These are phyloP conservation scores for Leucozona laternaria DNA, from an alignment of 2,888 invertebrate species.

Conservation along the genomic window DNA sequence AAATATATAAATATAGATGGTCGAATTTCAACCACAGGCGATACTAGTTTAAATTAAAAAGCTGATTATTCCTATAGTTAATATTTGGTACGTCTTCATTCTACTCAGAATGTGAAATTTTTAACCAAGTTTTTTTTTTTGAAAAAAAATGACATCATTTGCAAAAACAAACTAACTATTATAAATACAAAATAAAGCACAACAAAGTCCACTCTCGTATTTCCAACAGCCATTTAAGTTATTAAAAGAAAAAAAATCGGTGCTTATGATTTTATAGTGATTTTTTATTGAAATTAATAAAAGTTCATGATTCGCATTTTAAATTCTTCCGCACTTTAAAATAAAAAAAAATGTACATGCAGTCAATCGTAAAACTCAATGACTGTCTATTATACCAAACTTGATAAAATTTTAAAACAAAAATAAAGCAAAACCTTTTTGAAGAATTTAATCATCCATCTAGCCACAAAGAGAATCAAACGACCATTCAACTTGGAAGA, in stretches of 20 bases:
- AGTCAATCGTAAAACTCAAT: background rate
- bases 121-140: no score
- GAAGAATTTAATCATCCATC: constrained; percentile 6
- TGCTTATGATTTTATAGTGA: background rate
- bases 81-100: no score
- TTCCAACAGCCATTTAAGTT: constrained; percentile 25
- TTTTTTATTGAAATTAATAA: background rate
- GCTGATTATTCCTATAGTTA: no score
- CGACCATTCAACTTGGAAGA: constrained; percentile 41
- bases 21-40: no score
- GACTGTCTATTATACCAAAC: background rate
- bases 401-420: background rate
- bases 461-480: background rate
- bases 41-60: no score
- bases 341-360: background rate
- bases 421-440: background rate
- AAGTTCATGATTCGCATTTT: background rate
- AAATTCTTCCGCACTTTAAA: background rate
- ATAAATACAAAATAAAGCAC: no score
- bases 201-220: no score
- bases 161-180: no score
- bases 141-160: no score
- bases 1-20: no score
- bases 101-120: no score
- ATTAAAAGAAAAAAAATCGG: background rate